These are phyloP conservation scores for Lapara coniferarum DNA, from an alignment of 2,888 invertebrate genomes.

Conservation along the genomic window DNA sequence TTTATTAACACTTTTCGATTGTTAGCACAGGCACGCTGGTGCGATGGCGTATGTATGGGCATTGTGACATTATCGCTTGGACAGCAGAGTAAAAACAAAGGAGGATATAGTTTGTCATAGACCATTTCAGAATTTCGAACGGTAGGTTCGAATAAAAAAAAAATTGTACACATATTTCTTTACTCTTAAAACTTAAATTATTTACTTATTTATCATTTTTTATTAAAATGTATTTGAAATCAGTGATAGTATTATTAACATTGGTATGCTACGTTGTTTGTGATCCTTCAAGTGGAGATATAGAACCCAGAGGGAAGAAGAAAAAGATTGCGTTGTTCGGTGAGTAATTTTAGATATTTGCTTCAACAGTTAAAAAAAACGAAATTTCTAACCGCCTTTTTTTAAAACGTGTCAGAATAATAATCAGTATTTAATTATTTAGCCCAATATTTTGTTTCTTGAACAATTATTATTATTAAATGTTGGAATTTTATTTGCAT, in stretches of 20 bases:
- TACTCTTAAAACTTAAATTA: too few species aligned
- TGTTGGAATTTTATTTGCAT: too few species aligned
- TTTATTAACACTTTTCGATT: constrained; percentile 28
- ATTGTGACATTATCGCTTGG: constrained; percentile 43
- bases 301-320: constrained; percentile 70
- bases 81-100: constrained; percentile 24
- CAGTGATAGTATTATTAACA: constrained; percentile 43
- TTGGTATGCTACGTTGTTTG: constrained; percentile 40
- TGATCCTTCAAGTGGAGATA: constrained; percentile 43
- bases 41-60: constrained; percentile 30
- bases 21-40: constrained; percentile 33
- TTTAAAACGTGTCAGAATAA: too few species aligned
- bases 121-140: not conserved
- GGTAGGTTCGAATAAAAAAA: too few species aligned
- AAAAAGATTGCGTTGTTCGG: constrained; percentile 71
- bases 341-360: constrained; percentile 48
- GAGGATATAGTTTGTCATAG: constrained; percentile 4
- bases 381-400: too few species aligned
- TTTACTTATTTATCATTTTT: not conserved
- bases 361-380: too few species aligned
- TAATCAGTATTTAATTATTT: too few species aligned
- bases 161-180: too few species aligned
- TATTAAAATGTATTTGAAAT: constrained; percentile 42
- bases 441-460: too few species aligned
- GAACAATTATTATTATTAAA: too few species aligned